Base-by-base conservation (phyloP, 2,113 vertebrate species). In the Penelope pileata region DNA sequence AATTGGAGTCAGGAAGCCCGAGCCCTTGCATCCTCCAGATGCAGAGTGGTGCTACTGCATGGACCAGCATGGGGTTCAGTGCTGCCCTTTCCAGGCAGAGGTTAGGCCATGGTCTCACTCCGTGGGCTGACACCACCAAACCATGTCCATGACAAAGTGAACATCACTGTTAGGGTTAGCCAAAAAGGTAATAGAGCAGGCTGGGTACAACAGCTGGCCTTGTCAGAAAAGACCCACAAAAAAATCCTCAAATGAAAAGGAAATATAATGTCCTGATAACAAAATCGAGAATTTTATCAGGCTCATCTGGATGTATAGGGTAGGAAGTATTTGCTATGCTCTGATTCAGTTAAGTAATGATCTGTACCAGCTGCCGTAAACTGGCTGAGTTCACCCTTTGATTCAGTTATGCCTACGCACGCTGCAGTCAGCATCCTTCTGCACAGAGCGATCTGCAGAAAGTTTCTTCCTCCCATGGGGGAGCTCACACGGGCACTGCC, bases 321-420 rank as follows among this genome's bases (percentile, higher is more conserved):
- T 81, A 86, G 93, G 79, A 93, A 95, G 76, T 43, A 29, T 88
- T 77, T 83, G 34, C 51, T 88, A 54, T 66, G 34, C n/a, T 91
- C 72, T 90, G 94, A 96, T 88, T 95, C 94, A 91, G 85, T 77
- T 78, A 54, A 91, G 77, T 59, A 80, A 88, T 80, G 60, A 92
- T 95, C 72, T 88, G 88, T 83, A 74, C 59, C 91, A 91, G 87
- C 75, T 95, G 87, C 93, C 36, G 21, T 38, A 88, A 91, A 91
- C 59, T 56, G 81, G 12, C 54, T 94, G 95, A 95, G 84, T 91
- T 95, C 78, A 91, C 78, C 82, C 82, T 91, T 91, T 94, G 83
- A 96, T 89, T 93, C 90, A 75, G 90, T 93, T 94, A 86, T 36
- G 64, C 94, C 91, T 60, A 91, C 64, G 1, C 82, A 83, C 40